Evolutionary conservation across 2,888 invertebrate species (phyloP), one percentile per base, ranked within the genome.

Genomic region (Epinotia demarniana): DNA sequence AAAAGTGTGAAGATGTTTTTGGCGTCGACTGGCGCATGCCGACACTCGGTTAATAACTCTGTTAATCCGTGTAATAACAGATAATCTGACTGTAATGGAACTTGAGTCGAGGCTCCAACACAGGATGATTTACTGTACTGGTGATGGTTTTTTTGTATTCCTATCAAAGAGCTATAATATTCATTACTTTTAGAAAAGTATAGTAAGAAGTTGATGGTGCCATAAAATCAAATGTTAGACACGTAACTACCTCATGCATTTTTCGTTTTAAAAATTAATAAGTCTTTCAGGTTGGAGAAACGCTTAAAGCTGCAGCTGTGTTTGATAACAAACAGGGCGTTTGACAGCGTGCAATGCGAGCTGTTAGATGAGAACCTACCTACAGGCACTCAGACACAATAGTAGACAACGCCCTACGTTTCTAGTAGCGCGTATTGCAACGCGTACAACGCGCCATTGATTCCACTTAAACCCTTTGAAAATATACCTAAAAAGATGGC

Each of bases 71-170:
- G 49, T 74, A 70, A 74, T 74, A 63, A 49, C 69, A 70, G 69
- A 74, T 74, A 74, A 74, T 74, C 74, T 70, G 74, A 18, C 63
- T 63, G 49, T 74, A 70, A 74, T 74, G 74, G 63, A 69, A 58
- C 69, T 70, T 49, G 49, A 63, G n/a, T 64, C 33, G 19, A 63
- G 57, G 58, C 16, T 55, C 61, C 11, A n/a, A 23, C 68, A 55
- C n/a, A 46, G 58, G 43, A 43, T 69, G 19, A 23, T 39, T 39
- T 67, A 39, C 33, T 67, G 46, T 53, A 19, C 55, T 61, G 11
- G n/a, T 33, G 33, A 16, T 33, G 8, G 5, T 33, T 23, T n/a
- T 33, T n/a, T 61, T 33, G 3, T 33, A 53, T 53, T 49, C 49
- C 49, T 6, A n/a, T n/a, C 5, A 53, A 53, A 3, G 5, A 49